A percentile compares a stretch with the other conserved stretches of the same genome.
phyloP scores from a whole-genome alignment of 1,140 invertebrate genomes.

The Magallana ariakensis region DNA sequence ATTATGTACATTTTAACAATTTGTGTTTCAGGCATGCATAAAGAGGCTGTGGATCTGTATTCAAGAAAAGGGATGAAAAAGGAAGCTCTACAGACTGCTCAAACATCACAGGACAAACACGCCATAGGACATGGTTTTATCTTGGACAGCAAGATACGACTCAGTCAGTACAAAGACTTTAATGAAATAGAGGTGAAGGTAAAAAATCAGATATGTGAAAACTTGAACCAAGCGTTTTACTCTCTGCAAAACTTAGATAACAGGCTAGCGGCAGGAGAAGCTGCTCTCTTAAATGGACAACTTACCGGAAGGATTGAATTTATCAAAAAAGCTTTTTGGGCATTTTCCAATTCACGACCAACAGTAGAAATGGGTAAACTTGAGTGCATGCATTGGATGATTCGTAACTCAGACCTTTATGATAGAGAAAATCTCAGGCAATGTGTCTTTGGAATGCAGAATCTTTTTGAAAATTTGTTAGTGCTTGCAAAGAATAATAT shows the following conservation, averaged over 20 bases:
- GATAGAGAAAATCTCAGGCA: constrained; percentile 35
- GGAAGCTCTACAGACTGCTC: constrained; percentile 59
- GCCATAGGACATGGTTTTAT: constrained; percentile 57
- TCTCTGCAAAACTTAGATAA: constrained; percentile 41
- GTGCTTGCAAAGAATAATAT: constrained; percentile 48
- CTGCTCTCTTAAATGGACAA: constrained; percentile 47
- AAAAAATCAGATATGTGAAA: constrained; percentile 38
- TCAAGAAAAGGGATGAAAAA: constrained; percentile 52
- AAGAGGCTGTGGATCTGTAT: constrained; percentile 60
- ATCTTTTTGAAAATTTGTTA: constrained; percentile 54
- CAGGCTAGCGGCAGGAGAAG: constrained; percentile 50
- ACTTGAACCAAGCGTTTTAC: constrained; percentile 43
- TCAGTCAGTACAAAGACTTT: constrained; percentile 17
- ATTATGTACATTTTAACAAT: too few relatives aligned
- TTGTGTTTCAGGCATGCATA: constrained; percentile 61
- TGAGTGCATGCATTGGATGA: constrained; percentile 59
- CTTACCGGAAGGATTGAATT: constrained; percentile 39
- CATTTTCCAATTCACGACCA: constrained; percentile 49
- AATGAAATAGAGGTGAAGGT: not conserved
- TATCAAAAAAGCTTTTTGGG: constrained; percentile 54
- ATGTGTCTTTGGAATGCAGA: constrained; percentile 54
- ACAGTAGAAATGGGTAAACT: constrained; percentile 55
- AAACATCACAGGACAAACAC: constrained; percentile 49
- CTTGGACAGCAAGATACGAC: constrained; percentile 33
- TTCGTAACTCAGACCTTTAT: constrained; percentile 23